Evolutionary conservation across 2,797 vertebrate genomes (phyloP).

Genomic region (Poecilia velifera): DNA sequence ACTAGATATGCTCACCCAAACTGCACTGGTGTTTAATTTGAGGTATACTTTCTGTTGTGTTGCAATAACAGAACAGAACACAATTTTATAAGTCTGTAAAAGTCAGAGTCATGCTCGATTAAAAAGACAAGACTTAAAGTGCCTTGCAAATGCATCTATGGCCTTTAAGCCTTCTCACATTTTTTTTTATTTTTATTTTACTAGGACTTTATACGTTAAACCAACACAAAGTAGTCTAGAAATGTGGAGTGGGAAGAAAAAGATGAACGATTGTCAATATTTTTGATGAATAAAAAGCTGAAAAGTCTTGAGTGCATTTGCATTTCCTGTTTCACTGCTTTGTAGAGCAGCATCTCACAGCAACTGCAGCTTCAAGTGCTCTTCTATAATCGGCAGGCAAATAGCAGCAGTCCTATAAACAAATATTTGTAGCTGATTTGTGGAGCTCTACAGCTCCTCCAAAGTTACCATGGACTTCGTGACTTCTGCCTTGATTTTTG

Average conservation of each 20-base stretch:
- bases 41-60: slow-evolving; percentile 48
- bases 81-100: slow-evolving; percentile 70
- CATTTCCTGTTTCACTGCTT: background rate
- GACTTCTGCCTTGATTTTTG: background rate
- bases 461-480: background rate
- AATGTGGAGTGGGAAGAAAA: background rate
- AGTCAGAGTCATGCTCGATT: slow-evolving; percentile 48
- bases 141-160: background rate
- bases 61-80: slow-evolving; percentile 55
- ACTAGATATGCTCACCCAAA: slow-evolving; percentile 48
- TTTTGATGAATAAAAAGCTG: background rate
- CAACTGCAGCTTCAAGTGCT: background rate
- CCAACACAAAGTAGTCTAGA: background rate
- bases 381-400: background rate
- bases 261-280: background rate
- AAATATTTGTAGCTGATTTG: background rate
- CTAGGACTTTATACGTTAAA: background rate
- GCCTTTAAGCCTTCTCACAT: background rate
- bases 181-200: background rate
- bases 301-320: background rate
- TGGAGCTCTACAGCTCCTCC: background rate
- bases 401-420: background rate
- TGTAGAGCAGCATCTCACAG: background rate
- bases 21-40: slow-evolving; percentile 55
- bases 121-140: slow-evolving; percentile 52